Evolutionary conservation across 2,888 invertebrate genomes (phyloP), one percentile per base, ranked within the genome.

Genomic region (Oscheius sp.): DNA sequence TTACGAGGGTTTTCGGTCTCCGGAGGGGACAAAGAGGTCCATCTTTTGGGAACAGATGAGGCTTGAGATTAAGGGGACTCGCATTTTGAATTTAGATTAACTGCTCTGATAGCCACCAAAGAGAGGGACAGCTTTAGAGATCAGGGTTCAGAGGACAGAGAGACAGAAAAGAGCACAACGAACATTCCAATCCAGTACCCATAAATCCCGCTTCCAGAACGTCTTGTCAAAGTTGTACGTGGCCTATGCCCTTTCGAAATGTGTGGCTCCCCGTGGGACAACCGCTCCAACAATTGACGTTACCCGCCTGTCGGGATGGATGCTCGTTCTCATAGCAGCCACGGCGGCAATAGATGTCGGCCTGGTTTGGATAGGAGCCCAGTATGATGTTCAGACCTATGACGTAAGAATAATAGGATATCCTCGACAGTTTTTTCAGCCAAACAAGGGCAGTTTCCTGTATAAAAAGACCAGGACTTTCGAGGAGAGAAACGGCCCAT

Each of bases 271-370:
- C 63, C 33, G 10, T 1, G 63, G 63, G 48, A 63, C 63, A 47
- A 47, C 42, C 10, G 29, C 48, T 63, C 29, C 48, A 5, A 13
- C 47, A 21, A n/a, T 63, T n/a, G 63, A 63, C 29, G 48, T 63
- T 48, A 63, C 63, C 47, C 47, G 63, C 48, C 48, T 47, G 63
- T 63, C 63, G 29, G 63, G 63, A 63, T 63, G 63, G 63, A 63
- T 63, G 63, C n/a, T 63, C 48, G 48, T 63, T 21, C 63, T 63
- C 48, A 63, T 63, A n/a, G 7, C 48, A 32, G 63, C 63, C 47
- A 63, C 29, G 13, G 63, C 48, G 7, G 63, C 48, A 47, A 63
- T 63, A 21, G 63, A 63, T 48, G 47, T 11, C 63, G 63, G 48
- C 48, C 29, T 63, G 50, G 10, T 63, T 10, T 63, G 63, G 63